Conservation (phyloP, 1,140 invertebrate species). For the Eriosoma lanigerum region DNA sequence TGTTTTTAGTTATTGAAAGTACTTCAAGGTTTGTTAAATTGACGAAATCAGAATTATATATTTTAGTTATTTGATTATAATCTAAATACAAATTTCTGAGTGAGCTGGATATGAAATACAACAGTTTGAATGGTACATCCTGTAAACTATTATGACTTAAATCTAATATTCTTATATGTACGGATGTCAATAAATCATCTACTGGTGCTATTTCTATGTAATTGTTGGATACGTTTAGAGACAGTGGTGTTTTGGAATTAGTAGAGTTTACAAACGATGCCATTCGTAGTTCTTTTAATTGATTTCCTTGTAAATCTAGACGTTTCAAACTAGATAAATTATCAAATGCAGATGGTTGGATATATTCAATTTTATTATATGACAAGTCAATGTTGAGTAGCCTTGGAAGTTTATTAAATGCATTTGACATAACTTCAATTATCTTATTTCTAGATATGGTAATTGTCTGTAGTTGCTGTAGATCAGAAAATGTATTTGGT, state of each 20-base stretch:
- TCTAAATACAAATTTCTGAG: conserved; percentile 70
- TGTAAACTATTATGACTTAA: conserved; percentile 69
- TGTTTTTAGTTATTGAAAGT: conserved; percentile 74
- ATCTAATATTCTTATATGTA: conserved; percentile 69
- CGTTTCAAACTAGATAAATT: conserved; percentile 70
- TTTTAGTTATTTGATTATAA: conserved; percentile 70
- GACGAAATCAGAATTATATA: conserved; percentile 73
- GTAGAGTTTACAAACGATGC: conserved; percentile 70
- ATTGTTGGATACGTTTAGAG: conserved; percentile 72
- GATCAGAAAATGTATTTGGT: conserved; percentile 66
- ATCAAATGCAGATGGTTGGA: conserved; percentile 67
- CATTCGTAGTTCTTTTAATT: conserved; percentile 67
- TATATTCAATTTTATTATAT: conserved; percentile 66
- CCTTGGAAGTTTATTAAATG: conserved; percentile 69
- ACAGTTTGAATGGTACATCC: conserved; percentile 67
- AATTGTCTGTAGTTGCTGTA: conserved; percentile 69
- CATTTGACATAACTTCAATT: conserved; percentile 61
- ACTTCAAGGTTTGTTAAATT: conserved; percentile 71
- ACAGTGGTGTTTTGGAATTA: conserved; percentile 63
- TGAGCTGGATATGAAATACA: conserved; percentile 65
- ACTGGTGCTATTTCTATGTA: conserved; percentile 65
- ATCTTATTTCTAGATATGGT: conserved; percentile 74
- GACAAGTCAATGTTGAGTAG: conserved; percentile 71
- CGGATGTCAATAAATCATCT: conserved; percentile 58
- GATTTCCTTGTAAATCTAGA: conserved; percentile 73